Evolutionary conservation across 2,888 invertebrate genomes (phyloP).

Genomic region (Drosophila paranaensis): DNA sequence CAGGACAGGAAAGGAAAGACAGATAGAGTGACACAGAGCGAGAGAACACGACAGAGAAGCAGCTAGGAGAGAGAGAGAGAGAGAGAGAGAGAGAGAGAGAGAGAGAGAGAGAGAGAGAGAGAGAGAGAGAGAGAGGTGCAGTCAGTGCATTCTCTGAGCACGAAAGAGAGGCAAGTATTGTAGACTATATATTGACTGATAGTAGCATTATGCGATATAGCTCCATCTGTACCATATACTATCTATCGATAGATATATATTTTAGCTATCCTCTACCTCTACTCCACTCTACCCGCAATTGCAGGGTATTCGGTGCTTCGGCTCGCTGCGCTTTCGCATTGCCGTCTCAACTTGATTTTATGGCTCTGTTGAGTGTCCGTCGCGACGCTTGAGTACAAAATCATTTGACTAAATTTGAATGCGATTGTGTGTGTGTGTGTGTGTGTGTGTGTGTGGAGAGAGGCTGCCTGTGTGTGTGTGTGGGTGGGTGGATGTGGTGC

Average conservation of each 20-base stretch:
- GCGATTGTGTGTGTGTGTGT: neutral
- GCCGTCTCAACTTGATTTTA: slow-evolving; percentile 22
- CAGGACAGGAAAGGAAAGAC: neutral
- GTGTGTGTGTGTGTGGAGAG: neutral
- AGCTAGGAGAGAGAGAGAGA: too few species aligned
- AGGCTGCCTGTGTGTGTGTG: neutral
- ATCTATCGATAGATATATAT: too few species aligned
- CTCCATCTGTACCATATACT: too few species aligned
- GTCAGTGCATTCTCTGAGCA: too few species aligned
- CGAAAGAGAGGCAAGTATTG: too few species aligned
- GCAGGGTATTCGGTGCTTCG: neutral
- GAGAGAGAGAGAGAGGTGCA: neutral
- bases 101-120: too few species aligned
- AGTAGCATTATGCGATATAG: too few species aligned
- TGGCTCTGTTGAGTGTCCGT: slow-evolving; percentile 41
- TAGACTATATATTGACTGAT: too few species aligned
- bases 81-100: too few species aligned
- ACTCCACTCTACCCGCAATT: neutral
- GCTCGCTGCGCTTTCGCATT: too few species aligned
- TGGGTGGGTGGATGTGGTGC: neutral
- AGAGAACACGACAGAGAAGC: too few species aligned
- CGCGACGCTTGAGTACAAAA: slow-evolving; percentile 45
- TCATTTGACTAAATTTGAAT: slow-evolving; percentile 39
- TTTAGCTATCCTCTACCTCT: too few species aligned
- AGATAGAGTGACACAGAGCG: neutral